Evolutionary conservation across 2,888 invertebrate genomes (phyloP).

Genomic region (Sinopyrophorus schimmeli): DNA sequence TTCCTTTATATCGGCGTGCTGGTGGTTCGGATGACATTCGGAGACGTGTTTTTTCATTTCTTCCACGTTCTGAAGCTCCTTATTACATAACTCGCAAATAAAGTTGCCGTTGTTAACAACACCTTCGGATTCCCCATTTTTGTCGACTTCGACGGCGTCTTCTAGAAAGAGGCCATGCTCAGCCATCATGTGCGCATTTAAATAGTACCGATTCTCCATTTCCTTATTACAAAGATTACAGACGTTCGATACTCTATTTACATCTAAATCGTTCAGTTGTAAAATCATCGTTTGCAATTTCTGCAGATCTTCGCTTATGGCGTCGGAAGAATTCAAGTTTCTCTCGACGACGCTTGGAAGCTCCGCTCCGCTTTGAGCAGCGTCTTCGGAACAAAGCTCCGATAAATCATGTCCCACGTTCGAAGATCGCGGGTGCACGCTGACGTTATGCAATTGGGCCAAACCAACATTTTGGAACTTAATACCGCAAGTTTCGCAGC

Average conservation of each 20-base stretch:
- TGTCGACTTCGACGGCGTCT: slow-evolving; percentile 51
- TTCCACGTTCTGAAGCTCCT: slow-evolving; percentile 61
- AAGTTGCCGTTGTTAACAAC: slow-evolving; percentile 51
- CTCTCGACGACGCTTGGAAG: slow-evolving; percentile 24
- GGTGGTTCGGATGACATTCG: slow-evolving; percentile 63
- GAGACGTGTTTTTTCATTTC: slow-evolving; percentile 70
- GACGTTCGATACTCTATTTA: slow-evolving; percentile 56
- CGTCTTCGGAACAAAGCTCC: slow-evolving; percentile 24
- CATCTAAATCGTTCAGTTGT: slow-evolving; percentile 81
- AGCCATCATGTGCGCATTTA: slow-evolving; percentile 70
- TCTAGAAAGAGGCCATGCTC: slow-evolving; percentile 65
- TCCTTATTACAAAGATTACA: slow-evolving; percentile 75
- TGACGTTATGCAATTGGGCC: slow-evolving; percentile 53
- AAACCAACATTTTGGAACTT: slow-evolving; percentile 58
- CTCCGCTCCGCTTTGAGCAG: slow-evolving; percentile 25
- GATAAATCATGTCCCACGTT: slow-evolving; percentile 32
- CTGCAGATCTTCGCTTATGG: slow-evolving; percentile 82
- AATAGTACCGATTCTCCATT: slow-evolving; percentile 70
- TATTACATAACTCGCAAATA: slow-evolving; percentile 54
- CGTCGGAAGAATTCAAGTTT: slow-evolving; percentile 54
- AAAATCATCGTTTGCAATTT: slow-evolving; percentile 90
- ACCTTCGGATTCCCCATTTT: slow-evolving; percentile 46
- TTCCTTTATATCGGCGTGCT: slow-evolving; percentile 40
- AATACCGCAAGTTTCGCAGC: slow-evolving; percentile 58
- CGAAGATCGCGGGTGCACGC: slow-evolving; percentile 48